Conservation (phyloP, 2,113 vertebrate species). For the Nothobranchius kuhntae region DNA sequence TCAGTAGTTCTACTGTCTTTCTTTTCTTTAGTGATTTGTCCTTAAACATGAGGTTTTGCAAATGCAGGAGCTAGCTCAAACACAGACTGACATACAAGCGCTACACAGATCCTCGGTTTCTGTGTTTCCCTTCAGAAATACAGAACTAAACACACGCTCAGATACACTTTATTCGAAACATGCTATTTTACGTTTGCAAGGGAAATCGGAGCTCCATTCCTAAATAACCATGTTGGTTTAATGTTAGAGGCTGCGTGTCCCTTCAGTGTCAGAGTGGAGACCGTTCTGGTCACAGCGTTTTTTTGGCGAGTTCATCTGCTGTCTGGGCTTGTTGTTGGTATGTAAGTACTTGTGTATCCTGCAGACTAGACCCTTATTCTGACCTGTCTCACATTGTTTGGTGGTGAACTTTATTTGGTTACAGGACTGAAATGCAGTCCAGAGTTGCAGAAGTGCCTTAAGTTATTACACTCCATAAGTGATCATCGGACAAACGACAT, state of each 20-base stretch:
- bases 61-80: conserved; percentile 39
- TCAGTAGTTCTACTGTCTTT: conserved; percentile 65
- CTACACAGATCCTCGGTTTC: conserved; percentile 44
- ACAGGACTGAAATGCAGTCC: too few species aligned
- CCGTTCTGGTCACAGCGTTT: conserved; percentile 32
- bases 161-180: conserved; percentile 3
- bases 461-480: too few species aligned
- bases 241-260: conserved; percentile 17
- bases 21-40: conserved; percentile 55
- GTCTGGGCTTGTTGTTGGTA: conserved; percentile 74
- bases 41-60: conserved; percentile 65
- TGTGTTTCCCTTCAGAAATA: conserved; percentile 51
- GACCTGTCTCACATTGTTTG: conserved; percentile 17
- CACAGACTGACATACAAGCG: conserved; percentile 30
- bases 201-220: background rate
- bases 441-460: too few species aligned
- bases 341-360: conserved; percentile 62
- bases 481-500: too few species aligned
- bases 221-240: conserved; percentile 31
- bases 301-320: conserved; percentile 62
- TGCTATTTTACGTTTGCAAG: conserved; percentile 17
- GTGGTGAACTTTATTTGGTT: conserved; percentile 22
- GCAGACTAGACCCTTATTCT: conserved; percentile 29
- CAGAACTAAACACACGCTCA: conserved; percentile 19
- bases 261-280: conserved; percentile 43